These are phyloP conservation scores for Drosophila prolongata DNA, from an alignment of 2,888 invertebrate genomes.

Conservation along the genomic window DNA sequence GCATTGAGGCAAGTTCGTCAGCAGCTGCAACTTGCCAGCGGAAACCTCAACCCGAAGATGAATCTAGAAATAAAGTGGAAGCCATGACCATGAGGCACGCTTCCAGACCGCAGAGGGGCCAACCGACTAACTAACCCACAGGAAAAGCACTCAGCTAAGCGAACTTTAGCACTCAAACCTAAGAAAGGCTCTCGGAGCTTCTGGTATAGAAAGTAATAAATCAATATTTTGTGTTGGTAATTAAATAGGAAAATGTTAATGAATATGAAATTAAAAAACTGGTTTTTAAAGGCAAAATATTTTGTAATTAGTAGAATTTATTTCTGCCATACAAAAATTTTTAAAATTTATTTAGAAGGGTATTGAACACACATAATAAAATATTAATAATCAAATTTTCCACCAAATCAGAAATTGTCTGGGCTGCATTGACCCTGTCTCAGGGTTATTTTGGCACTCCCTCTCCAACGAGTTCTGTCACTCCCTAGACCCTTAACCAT, in stretches of 20 bases:
- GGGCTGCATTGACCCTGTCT: not conserved
- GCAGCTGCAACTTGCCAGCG: constrained; percentile 16
- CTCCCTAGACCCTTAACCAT: not conserved
- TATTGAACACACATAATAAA: no score
- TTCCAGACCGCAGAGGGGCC: constrained; percentile 53
- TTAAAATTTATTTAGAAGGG: no score
- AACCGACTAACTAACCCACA: constrained; percentile 3
- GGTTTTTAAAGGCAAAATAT: no score
- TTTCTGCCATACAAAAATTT: no score
- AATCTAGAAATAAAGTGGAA: constrained; percentile 13
- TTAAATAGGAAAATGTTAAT: not conserved
- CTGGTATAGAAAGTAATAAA: constrained; percentile 13
- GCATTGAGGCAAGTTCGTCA: constrained; percentile 52
- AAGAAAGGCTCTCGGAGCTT: not conserved
- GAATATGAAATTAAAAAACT: not conserved
- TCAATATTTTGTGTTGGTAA: constrained; percentile 8
- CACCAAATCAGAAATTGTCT: not conserved
- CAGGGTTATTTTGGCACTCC: not conserved
- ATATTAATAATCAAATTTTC: no score
- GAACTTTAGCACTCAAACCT: constrained; percentile 16
- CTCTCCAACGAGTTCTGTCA: not conserved
- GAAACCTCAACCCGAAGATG: constrained; percentile 7
- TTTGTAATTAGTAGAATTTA: no score
- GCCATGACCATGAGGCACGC: constrained; percentile 66
- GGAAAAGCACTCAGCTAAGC: constrained; percentile 13